These are phyloP conservation scores for Nothoprocta perdicaria DNA, from an alignment of 2,113 vertebrate species.

Conservation along the genomic window DNA sequence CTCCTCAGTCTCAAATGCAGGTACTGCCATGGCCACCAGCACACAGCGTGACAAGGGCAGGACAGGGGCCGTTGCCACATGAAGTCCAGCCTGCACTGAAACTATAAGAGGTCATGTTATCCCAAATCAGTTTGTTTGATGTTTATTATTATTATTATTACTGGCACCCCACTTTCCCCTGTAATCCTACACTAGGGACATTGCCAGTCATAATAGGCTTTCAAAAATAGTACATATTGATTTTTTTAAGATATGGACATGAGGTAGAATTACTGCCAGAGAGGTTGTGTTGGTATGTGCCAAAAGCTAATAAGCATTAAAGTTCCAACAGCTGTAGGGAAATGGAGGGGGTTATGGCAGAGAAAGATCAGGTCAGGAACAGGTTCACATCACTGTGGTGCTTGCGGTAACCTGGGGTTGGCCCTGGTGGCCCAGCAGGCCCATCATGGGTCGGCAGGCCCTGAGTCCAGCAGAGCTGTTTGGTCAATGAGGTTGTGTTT, in stretches of 20 bases:
- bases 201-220: background rate
- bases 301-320: background rate
- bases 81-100: background rate
- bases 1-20: background rate
- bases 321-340: background rate
- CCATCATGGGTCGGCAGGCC: background rate
- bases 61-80: fast-evolving
- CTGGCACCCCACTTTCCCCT: background rate
- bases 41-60: fast-evolving
- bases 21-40: background rate
- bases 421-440: background rate
- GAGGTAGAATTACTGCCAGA: background rate
- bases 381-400: background rate
- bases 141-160: background rate
- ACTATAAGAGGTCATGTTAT: background rate
- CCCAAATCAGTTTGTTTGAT: background rate
- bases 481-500: background rate
- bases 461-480: background rate
- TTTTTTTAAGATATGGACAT: background rate
- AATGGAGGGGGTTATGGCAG: background rate
- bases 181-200: background rate
- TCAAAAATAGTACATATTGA: background rate
- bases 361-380: background rate
- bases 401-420: background rate
- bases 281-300: background rate